Evolutionary conservation across 2,888 invertebrate species (phyloP), one percentile per base, ranked within the genome.

Genomic region (Ennomos fuscantarius): DNA sequence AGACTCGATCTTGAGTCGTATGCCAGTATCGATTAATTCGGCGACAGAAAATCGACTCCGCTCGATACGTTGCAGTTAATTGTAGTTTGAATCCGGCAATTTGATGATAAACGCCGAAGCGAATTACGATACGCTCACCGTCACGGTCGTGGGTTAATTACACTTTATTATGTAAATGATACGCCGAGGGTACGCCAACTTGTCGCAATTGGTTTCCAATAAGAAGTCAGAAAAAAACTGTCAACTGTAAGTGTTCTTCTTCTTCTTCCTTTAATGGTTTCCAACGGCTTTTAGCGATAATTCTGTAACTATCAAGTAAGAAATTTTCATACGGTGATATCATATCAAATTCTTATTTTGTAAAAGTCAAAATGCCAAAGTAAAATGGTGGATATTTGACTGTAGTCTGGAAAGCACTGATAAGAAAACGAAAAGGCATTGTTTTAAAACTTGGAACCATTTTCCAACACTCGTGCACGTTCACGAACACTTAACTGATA

Each of bases 131-230:
- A 66, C 68, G 64, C 59, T 61, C 73, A 70, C 73, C 82, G 87
- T 87, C 85, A 87, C 86, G 86, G 84, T 81, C 61, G 66, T 76
- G 58, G 72, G 78, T 80, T 86, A 86, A 87, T 86, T 79, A 81
- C 71, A 72, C 68, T 78, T 80, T 82, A 86, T 87, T 82, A 86
- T 83, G 81, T 74, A 86, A 86, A 86, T 85, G 77, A 76, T 72
- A 74, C 65, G 68, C 65, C 54, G 66, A 31, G 55, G 51, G 42
- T 55, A 45, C 50, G 35, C 39, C 46, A 43, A 68, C 70, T 72
- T 63, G 66, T 68, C 62, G 63, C 64, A 67, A 47, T 60, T 55
- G 52, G 50, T 51, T 64, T 50, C 55, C 56, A 61, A 55, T 44
- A 50, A 55, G 60, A 61, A 36, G 47, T 32, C 47, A 33, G 32